Conservation (phyloP, 2,113 vertebrate genomes). For the Mionectes macconnelli region DNA sequence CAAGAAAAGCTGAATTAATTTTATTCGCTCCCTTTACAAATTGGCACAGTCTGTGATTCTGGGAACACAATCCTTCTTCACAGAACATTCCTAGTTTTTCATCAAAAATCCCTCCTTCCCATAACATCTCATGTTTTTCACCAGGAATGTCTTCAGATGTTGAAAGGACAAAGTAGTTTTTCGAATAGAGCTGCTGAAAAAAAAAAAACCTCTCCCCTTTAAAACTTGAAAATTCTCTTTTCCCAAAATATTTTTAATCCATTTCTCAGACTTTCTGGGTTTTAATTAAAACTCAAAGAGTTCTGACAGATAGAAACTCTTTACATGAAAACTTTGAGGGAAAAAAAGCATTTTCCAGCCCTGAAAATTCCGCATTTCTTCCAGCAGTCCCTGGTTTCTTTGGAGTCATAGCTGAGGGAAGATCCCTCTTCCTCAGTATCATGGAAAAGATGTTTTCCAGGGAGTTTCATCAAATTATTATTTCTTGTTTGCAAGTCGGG, state of each 20-base stretch:
- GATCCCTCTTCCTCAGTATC: background rate
- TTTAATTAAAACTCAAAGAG: background rate
- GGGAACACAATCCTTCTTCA: background rate
- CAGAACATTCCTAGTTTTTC: background rate
- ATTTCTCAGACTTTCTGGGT: rapidly evolving
- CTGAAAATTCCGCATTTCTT: background rate
- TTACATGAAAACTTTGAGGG: background rate
- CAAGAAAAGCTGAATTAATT: background rate
- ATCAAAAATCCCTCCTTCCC: background rate
- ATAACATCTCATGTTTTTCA: background rate
- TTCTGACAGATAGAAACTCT: background rate
- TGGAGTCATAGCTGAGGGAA: background rate
- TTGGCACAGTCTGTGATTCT: background rate
- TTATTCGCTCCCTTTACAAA: background rate
- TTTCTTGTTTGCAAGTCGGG: background rate
- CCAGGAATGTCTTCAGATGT: background rate
- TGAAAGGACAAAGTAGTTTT: background rate
- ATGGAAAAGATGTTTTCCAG: background rate
- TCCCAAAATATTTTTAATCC: background rate
- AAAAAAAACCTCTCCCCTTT: background rate
- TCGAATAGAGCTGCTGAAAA: background rate
- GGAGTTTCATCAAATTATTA: background rate
- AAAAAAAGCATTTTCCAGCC: background rate
- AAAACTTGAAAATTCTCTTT: background rate
- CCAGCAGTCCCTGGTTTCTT: background rate